Base-by-base conservation (phyloP, 1,140 invertebrate species). In the Gryon sp. region DNA sequence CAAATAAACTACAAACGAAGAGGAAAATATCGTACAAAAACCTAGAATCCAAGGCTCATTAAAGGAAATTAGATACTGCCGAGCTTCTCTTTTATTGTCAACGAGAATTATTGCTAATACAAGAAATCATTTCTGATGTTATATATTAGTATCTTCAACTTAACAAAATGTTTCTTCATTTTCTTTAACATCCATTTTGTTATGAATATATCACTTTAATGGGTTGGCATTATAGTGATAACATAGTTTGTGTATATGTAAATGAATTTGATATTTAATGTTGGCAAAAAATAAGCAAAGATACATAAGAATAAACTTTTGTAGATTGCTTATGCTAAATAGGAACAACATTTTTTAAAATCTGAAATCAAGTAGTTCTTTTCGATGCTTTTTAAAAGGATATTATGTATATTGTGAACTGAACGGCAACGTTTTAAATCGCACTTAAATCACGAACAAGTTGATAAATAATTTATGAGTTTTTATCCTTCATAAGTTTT, bases 11-110 rank as follows among this genome's bases (percentile, higher is more conserved):
- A 57, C 46, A 4, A 46, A 7, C 12, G 30, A 62, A 38, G 30
- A 52, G 30, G 34, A 66, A 60, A 53, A 36, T 68, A 60, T 45
- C 53, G 34, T 40, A 55, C 16, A 62, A 72, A 62, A 72, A 72
- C 22, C 18, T 55, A 30, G 41, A 72, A 63, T 63, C 48, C 60
- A 28, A n/a, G 48, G 9, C 46, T 72, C 40, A 57, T 72, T 72
- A 63, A 52, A 72, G 32, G 50, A 72, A 63, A 57, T 63, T 63
- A 63, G 68, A 62, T 53, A 68, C 36, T 38, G 9, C 30, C 12
- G n/a, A 14, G 12, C 38, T 53, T 24, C 38, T 40, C 38, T 24
- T 48, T 62, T 72, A 72, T 57, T 57, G 20, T 59, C 43, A 52
- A 15, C 26, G 45, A 60, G 57, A 72, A 34, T 63, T 63, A 63